Percentiles rank a stretch among this genome's conserved stretches.
Evolutionary conservation across 2,797 vertebrate genomes (phyloP).

Genomic region (Myoxocephalus aenaeus): DNA sequence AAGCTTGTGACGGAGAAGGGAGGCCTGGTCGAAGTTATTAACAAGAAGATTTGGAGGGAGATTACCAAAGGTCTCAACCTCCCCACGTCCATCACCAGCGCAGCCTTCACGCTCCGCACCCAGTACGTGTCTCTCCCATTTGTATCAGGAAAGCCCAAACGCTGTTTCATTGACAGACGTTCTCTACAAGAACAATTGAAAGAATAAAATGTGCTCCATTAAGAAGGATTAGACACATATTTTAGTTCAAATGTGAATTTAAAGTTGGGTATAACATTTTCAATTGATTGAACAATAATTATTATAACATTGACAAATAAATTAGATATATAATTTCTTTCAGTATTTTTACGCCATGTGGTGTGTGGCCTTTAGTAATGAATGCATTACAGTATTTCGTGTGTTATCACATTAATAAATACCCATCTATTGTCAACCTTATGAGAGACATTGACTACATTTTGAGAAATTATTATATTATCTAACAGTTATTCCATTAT

Average conservation of each 20-base stretch:
- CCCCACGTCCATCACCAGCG: conserved; percentile 98
- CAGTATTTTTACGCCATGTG: not conserved
- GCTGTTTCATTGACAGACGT: not conserved
- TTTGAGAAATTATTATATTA: not conserved
- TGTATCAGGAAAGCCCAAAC: not conserved
- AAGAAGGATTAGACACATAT: not conserved
- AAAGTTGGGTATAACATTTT: not conserved
- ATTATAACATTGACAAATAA: not conserved
- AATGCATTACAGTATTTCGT: not conserved
- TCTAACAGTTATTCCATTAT: not conserved
- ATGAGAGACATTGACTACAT: not conserved
- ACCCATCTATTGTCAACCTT: not conserved
- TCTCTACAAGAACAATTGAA: not conserved
- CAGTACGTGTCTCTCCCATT: conserved; percentile 86
- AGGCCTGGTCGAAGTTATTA: conserved; percentile 98
- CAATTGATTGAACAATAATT: not conserved
- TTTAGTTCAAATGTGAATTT: not conserved
- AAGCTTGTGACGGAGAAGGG: conserved; percentile 97
- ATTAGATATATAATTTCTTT: not conserved
- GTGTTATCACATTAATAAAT: not conserved
- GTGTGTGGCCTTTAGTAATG: not conserved
- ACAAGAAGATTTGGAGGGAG: conserved; percentile 99
- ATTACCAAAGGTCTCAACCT: conserved; percentile 98
- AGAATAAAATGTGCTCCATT: not conserved
- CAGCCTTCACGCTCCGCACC: conserved; percentile 98